Base-by-base conservation (phyloP, 92 coral and sea anemone genomes). In the Heliopora coerulea region DNA sequence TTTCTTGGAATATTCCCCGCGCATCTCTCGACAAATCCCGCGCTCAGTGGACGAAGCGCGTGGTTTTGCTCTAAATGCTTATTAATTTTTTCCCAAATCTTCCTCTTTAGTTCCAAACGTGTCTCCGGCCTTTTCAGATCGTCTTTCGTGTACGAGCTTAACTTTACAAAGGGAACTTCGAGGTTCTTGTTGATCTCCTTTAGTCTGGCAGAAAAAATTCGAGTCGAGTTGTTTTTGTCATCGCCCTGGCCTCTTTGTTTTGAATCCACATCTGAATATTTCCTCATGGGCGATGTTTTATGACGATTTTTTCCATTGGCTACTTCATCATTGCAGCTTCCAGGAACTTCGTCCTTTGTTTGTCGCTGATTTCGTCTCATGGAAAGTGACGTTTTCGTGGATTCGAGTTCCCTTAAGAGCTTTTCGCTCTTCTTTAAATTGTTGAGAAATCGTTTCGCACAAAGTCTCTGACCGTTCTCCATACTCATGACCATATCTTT, bases 81-180 rank as follows among this genome's bases (percentile, higher is more conserved):
- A 42, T 65, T 70, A 4, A 95, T 80, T 52, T 87, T 83, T 59
- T 86, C 82, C 99, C 99, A 95, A 80, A 91, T 66, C 33, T 85
- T 80, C 56, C 95, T 81, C 34, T 88, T 87, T 69, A 95, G 81
- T 33, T 88, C 89, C 9, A 95, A 82, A 14, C 85, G 85, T 9
- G 91, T 81, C 9, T 89, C 85, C 1, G 99, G 88, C 30, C 84
- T 68, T 29, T 74, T 79, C 44, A 88, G 59, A 20, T 88, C 86
- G 1, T 85, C 72, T 24, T 54, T 83, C 29, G 79, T 64, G 39
- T 87, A 78, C 0, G 96, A 95, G 63, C 79, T 82, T 41, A 83
- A 85, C 56, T 88, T 89, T 37, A 80, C 86, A 58, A 87, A 95
- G 21, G 99, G 99, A 19, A 95, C 95, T 9, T 83, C 69, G 33